Base-by-base conservation (phyloP, 2,113 vertebrate genomes). In the Cebidichthys violaceus region DNA sequence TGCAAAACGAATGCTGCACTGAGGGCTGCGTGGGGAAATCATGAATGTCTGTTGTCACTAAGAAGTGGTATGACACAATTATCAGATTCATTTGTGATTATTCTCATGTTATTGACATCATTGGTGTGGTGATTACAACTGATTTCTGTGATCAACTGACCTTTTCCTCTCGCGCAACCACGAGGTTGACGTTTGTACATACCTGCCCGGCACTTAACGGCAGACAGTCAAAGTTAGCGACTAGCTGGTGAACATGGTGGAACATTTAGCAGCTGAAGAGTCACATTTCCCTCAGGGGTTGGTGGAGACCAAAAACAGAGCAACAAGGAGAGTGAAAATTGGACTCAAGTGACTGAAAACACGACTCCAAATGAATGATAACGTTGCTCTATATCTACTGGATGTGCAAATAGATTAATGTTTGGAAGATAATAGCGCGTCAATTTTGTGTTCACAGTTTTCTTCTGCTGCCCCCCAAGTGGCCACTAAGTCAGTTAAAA, bases 1-100 rank as follows among this genome's bases (percentile, higher is more conserved):
- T 61, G 76, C 81, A 29, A 72, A 61, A 6, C 22, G 72, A 73
- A 29, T 1, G 60, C 31, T 69, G 64, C 24, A 2, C 35, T 18
- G 41, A 24, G 14, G 35, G 15, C 47, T 18, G 24, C 9, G 13
- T 14, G 29, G 55, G 37, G 50, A 70, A 52, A 33, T 35, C 14
- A 10, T 35, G 27, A 6, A 9, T 60, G 59, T 35, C 10, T 35
- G 22, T 61, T 14, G 35, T 52, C 47, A n/a, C 11, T 9, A 50
- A 39, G 55, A 31, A n/a, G 43, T 13, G 20, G 20, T 20, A 43
- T 24, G 24, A 35, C 8, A 31, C 13, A 31, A 41, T 70, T 4
- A 22, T 29, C 14, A 8, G 14, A 76, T 64, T 33, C 39, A 17
- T 41, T 59, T 47, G 27, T 11, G 39, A 52, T 31, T 50, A 71